These are phyloP conservation scores for Cabera pusaria DNA, from an alignment of 2,888 invertebrate genomes.

Conservation along the genomic window DNA sequence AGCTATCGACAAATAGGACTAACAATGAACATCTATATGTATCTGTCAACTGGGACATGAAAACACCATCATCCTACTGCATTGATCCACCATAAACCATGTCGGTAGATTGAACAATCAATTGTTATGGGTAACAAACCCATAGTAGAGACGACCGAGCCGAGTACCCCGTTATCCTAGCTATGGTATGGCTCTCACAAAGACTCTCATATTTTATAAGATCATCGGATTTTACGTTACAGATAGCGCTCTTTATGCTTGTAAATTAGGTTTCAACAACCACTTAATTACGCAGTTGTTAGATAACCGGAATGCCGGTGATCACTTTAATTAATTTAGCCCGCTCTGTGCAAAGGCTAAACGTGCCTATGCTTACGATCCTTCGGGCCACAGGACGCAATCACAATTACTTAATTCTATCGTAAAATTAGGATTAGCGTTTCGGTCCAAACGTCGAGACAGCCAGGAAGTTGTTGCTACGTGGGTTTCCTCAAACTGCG, in stretches of 20 bases:
- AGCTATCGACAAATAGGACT: too few species aligned
- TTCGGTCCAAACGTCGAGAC: background rate
- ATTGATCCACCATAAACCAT: too few species aligned
- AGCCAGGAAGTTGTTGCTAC: background rate
- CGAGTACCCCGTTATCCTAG: too few species aligned
- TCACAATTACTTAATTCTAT: constrained; percentile 1
- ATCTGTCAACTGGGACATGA: too few species aligned
- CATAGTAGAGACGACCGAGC: too few species aligned
- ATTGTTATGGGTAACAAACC: too few species aligned
- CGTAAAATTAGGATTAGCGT: constrained; percentile 11
- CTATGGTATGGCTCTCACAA: constrained; percentile 10
- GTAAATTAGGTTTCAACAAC: constrained; percentile 13
- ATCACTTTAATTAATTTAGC: constrained; percentile 12
- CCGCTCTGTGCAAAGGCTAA: too few species aligned
- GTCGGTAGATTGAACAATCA: too few species aligned
- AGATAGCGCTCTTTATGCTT: constrained; percentile 15
- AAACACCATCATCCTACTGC: too few species aligned
- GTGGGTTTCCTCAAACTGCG: background rate
- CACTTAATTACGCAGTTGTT: constrained; percentile 13
- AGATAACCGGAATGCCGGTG: constrained; percentile 11
- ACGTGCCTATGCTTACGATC: constrained; percentile 5
- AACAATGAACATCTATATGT: too few species aligned
- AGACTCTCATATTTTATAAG: constrained; percentile 5
- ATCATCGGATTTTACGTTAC: constrained; percentile 10
- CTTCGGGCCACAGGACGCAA: background rate